phyloP scores from a whole-genome alignment of 2,797 vertebrate genomes.

The Syngnathus acus region DNA sequence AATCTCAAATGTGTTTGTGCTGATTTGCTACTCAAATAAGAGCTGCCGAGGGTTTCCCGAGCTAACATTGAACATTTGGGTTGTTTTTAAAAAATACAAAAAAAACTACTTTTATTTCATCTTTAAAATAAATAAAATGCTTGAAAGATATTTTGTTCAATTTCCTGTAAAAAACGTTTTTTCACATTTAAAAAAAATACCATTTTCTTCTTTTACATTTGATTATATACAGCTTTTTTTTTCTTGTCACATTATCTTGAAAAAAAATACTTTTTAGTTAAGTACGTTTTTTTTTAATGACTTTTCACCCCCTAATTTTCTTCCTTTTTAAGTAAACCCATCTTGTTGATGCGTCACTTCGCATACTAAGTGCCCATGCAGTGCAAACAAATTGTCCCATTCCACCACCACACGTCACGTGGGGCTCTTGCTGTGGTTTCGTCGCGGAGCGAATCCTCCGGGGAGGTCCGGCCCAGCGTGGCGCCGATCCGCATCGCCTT shows the following conservation, averaged over 20 bases:
- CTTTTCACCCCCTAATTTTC: not conserved
- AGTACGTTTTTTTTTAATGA: not conserved
- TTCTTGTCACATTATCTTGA: too few species aligned
- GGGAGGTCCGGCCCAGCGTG: conserved; percentile 54
- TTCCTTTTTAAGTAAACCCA: not conserved
- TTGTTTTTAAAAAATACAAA: too few species aligned
- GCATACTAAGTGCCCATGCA: not conserved
- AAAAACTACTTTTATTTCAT: too few species aligned
- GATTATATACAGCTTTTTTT: not conserved
- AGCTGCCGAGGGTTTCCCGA: too few species aligned
- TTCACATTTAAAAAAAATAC: too few species aligned
- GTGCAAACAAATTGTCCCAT: not conserved
- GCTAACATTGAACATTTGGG: too few species aligned
- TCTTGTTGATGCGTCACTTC: not conserved
- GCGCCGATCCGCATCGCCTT: conserved; percentile 46
- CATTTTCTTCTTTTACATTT: too few species aligned
- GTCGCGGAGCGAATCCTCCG: conserved; percentile 37
- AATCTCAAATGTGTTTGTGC: not conserved
- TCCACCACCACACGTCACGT: not conserved
- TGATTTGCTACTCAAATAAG: not conserved
- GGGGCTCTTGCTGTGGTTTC: conserved; percentile 10
- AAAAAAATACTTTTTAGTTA: too few species aligned
- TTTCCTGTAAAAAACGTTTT: too few species aligned
- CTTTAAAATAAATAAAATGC: too few species aligned
- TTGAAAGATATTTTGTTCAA: too few species aligned